Evolutionary conservation across 1,140 invertebrate genomes (phyloP).

Genomic region (Hestina assimilis): DNA sequence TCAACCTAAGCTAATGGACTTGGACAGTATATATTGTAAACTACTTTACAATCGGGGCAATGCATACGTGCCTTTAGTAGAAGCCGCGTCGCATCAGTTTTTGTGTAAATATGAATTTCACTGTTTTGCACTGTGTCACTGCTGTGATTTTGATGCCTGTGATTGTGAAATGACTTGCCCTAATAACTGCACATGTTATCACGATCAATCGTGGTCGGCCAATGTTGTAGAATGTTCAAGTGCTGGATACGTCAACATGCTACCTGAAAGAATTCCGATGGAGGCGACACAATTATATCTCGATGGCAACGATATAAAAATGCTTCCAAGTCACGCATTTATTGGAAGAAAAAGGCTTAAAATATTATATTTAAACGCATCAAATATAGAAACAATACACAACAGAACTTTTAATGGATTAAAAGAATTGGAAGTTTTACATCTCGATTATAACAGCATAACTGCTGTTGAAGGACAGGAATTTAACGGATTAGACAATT

Average conservation of each 20-base stretch:
- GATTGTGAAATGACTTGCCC: slow-evolving; percentile 97
- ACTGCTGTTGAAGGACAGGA: slow-evolving; percentile 89
- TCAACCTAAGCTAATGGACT: slow-evolving; percentile 91
- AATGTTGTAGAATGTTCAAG: slow-evolving; percentile 94
- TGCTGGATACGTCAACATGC: slow-evolving; percentile 83
- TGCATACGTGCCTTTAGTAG: slow-evolving; percentile 88
- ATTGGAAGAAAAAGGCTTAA: slow-evolving; percentile 92
- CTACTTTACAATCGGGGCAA: slow-evolving; percentile 90
- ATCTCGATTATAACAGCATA: slow-evolving; percentile 89
- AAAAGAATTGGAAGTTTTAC: slow-evolving; percentile 87
- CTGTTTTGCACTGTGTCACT: slow-evolving; percentile 94
- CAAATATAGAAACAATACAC: slow-evolving; percentile 90
- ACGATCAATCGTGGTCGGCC: slow-evolving; percentile 94
- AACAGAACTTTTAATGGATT: slow-evolving; percentile 95
- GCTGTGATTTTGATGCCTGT: slow-evolving; percentile 96
- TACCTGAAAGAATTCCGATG: slow-evolving; percentile 94
- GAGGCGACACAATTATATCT: slow-evolving; percentile 93
- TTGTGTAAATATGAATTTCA: slow-evolving; percentile 94
- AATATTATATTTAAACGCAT: slow-evolving; percentile 90
- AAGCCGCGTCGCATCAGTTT: slow-evolving; percentile 92
- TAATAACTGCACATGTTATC: slow-evolving; percentile 93
- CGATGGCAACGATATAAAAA: slow-evolving; percentile 91
- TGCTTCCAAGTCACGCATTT: slow-evolving; percentile 90
- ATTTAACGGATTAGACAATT: slow-evolving; percentile 86
- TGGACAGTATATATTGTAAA: slow-evolving; percentile 92